Evolutionary conservation across 2,113 vertebrate species (phyloP), one percentile per base, ranked within the genome.

Genomic region (Dascyllus trimaculatus): DNA sequence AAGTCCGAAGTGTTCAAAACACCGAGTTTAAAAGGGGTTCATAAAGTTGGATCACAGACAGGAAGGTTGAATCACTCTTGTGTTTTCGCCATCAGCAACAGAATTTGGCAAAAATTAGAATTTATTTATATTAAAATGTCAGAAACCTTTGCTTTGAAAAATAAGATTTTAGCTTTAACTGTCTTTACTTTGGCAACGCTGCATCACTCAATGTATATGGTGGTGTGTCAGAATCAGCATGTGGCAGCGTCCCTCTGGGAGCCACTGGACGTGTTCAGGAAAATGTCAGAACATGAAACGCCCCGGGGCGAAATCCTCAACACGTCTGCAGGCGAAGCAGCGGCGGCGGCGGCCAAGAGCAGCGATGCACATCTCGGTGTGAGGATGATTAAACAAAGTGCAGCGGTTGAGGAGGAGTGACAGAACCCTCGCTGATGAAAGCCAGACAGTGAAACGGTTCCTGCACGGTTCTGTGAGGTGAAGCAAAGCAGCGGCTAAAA

Each of bases 401-500:
- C 72, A 69, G 32, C 61, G 15, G 68, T 60, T 19, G 58, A 71
- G 61, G 68, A 82, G 71, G 78, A 89, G 62, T 74, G 86, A 87
- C 79, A 76, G 81, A 73, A 73, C 24, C 35, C 75, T 49, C 24
- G 0, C 14, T 84, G 91, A 92, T 74, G 85, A 73, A 86, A 89
- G 67, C 85, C 90, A 92, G 91, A 87, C 61, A 63, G 49, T 21
- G 67, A 77, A 86, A 69, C 43, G 9, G 59, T 70, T 81, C 75
- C 80, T 81, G 70, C 81, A 61, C 18, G 74, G 48, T 63, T 82
- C 32, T 56, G 78, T 90, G 88, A 90, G 82, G 66, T 72, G 80
- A 84, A 88, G 80, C 89, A 91, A 86, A 88, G 71, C 73, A 46
- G 74, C 40, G 75, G 86, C 87, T 68, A 54, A 84, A 88, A 88